Evolutionary conservation across 2,888 invertebrate species (phyloP).

Genomic region (Melipona bicolor): DNA sequence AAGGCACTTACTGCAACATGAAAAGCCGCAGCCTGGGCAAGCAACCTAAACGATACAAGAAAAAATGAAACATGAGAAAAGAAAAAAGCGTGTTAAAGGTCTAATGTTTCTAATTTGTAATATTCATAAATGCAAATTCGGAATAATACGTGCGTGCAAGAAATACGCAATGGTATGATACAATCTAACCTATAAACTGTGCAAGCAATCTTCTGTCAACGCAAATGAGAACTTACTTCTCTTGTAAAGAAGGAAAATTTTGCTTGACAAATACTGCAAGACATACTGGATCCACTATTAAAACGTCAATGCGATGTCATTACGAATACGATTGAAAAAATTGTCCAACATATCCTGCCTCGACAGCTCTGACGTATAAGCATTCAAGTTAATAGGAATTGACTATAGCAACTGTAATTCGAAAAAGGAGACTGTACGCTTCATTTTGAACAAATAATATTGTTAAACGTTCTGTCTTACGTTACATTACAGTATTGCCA

Average conservation of each 20-base stretch:
- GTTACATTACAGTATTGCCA: background rate
- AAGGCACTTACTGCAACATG: slow-evolving; percentile 93
- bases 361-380: slow-evolving; percentile 26
- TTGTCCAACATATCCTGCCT: background rate
- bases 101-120: background rate
- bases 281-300: slow-evolving; percentile 84
- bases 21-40: slow-evolving; percentile 93
- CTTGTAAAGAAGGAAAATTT: slow-evolving; percentile 90
- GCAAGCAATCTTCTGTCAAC: background rate
- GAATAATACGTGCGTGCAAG: background rate
- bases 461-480: background rate
- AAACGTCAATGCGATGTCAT: slow-evolving; percentile 12
- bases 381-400: slow-evolving; percentile 11
- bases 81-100: background rate
- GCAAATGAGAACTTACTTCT: slow-evolving; percentile 86
- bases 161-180: background rate
- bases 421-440: background rate
- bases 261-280: slow-evolving; percentile 90
- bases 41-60: slow-evolving; percentile 87
- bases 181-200: slow-evolving; percentile 40
- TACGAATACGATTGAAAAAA: slow-evolving; percentile 11
- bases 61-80: slow-evolving; percentile 12
- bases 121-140: background rate
- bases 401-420: slow-evolving; percentile 10
- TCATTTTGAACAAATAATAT: background rate